These are phyloP conservation scores for Pseudomyrmex concolor DNA, from an alignment of 1,140 invertebrate species.

Conservation along the genomic window DNA sequence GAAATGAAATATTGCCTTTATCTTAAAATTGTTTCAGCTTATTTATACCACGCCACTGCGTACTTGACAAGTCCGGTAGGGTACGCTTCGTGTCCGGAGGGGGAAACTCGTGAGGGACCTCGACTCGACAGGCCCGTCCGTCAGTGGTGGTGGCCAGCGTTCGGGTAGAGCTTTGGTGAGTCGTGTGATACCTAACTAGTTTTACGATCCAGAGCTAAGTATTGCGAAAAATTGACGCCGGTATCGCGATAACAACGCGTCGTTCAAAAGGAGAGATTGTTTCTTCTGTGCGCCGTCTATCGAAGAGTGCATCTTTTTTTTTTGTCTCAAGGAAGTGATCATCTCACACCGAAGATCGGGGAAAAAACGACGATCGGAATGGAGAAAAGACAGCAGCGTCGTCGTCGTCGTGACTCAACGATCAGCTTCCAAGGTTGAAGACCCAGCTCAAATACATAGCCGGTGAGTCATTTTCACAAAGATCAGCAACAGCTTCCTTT, in stretches of 20 bases:
- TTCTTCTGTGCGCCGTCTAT: neutral
- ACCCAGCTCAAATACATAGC: conserved; percentile 66
- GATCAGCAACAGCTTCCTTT: conserved; percentile 9
- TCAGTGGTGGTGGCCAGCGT: conserved; percentile 66
- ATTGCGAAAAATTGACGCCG: neutral
- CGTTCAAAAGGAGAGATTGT: neutral
- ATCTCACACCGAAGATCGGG: conserved; percentile 10
- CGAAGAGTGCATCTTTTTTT: neutral
- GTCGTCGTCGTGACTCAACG: conserved; percentile 61
- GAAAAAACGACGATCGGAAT: conserved; percentile 51
- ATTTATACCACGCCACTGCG: conserved; percentile 45
- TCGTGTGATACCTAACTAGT: conserved; percentile 67
- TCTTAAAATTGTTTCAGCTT: neutral
- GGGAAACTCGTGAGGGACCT: conserved; percentile 57
- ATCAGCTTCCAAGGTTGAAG: conserved; percentile 67
- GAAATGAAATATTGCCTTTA: neutral
- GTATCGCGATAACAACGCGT: neutral
- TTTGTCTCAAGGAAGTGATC: neutral
- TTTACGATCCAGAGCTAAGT: conserved; percentile 9
- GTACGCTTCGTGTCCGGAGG: conserved; percentile 16
- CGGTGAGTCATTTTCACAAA: conserved; percentile 75
- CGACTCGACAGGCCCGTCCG: conserved; percentile 61
- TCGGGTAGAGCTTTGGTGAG: conserved; percentile 63
- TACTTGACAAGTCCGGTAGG: conserved; percentile 57
- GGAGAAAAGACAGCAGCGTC: conserved; percentile 65